Base-by-base conservation (phyloP, 1,140 invertebrate species). In the Calycopis cecrops region DNA sequence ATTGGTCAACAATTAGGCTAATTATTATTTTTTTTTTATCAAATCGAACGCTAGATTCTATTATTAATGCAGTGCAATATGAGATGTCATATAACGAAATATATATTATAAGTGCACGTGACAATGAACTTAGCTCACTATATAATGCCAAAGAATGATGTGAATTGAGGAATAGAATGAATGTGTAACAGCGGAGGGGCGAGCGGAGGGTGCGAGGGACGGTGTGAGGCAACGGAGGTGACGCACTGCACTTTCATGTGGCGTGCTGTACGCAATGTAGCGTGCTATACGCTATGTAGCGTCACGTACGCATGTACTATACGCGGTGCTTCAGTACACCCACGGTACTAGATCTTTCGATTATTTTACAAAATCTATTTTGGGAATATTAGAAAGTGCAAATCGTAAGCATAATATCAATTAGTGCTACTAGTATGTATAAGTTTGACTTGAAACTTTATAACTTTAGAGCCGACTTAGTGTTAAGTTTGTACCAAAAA, bases 91-190 rank as follows among this genome's bases (percentile, higher is more conserved):
- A 44, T 44, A 17, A 70, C 66, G 48, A 64, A 60, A 60, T 59
- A 68, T 70, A 57, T 63, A 33, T 42, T 52, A 62, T 65, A 67
- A 69, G 66, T 74, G 63, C 52, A 72, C 67, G 65, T 70, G 51
- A 65, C 57, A 55, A 71, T 65, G 68, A 75, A 71, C 71, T 73
- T 67, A 81, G 79, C 80, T 84, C 83, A 84, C 78, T 86, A 80
- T 75, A 79, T 76, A 84, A 84, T 84, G 79, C 83, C 83, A 86
- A 86, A 86, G 83, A 86, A 81, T 76, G 75, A 79, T 71, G 57
- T 57, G 44, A 53, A 54, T 54, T 52, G 51, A 57, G 51, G 50
- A 62, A 65, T 57, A 63, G 67, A 64, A 69, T 61, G 66, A 67
- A 61, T 51, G 48, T 28, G 21, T 28, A 28, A 28, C 21, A 28